phyloP scores from a whole-genome alignment of 2,888 invertebrate species.

The Microchrysa polita region DNA sequence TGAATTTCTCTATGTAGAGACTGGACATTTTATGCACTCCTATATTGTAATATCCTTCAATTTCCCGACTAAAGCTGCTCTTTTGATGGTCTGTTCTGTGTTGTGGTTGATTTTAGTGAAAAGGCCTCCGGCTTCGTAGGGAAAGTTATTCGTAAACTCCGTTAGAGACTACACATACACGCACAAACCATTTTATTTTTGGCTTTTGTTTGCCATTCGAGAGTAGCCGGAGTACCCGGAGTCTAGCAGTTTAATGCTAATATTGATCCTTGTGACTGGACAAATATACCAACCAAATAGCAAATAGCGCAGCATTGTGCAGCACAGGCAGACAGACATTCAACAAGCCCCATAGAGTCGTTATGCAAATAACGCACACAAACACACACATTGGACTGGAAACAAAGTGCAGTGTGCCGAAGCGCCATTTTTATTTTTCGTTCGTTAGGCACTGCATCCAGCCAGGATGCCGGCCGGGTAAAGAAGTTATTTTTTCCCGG shows the following conservation, averaged over 20 bases:
- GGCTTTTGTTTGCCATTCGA: not conserved
- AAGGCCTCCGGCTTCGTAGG: not conserved
- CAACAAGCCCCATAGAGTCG: slow-evolving; percentile 26
- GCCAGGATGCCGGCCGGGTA: not conserved
- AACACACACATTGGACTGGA: slow-evolving; percentile 12
- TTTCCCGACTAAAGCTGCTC: too few species aligned
- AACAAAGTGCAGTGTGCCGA: slow-evolving; percentile 10
- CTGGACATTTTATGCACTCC: not conserved
- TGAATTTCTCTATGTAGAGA: slow-evolving; percentile 18
- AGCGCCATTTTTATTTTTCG: slow-evolving; percentile 32
- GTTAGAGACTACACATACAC: too few species aligned
- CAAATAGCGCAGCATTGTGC: too few species aligned
- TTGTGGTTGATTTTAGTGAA: not conserved
- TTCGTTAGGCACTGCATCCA: slow-evolving; percentile 2
- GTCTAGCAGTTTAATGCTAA: slow-evolving; percentile 26
- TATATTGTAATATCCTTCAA: slow-evolving; percentile 1
- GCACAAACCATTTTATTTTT: too few species aligned
- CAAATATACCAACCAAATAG: slow-evolving; percentile 40
- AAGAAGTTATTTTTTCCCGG: not conserved
- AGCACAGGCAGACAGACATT: slow-evolving; percentile 11
- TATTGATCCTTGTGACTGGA: slow-evolving; percentile 43
- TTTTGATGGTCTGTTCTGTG: too few species aligned
- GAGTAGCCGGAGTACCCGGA: not conserved
- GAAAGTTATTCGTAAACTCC: slow-evolving; percentile 4
- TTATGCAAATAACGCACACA: too few species aligned